A percentile compares a stretch with the other conserved stretches of the same genome.
Evolutionary conservation across 1,140 invertebrate genomes (phyloP).

Genomic region (Tetranychus urticae): DNA sequence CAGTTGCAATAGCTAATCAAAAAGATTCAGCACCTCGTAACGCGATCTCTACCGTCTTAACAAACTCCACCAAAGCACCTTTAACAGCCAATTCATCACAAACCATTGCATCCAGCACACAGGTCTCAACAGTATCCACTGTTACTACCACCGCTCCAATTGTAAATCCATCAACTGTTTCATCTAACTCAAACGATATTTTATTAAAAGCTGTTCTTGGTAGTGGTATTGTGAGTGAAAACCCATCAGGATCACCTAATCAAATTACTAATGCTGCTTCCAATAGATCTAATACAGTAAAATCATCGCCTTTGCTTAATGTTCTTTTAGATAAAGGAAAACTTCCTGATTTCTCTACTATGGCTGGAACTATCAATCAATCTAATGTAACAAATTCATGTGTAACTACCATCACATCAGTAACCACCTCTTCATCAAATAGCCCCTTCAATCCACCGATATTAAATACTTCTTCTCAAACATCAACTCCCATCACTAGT

Average conservation of each 20-base stretch:
- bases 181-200: background rate
- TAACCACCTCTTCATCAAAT: background rate
- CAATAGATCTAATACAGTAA: slow-evolving; percentile 4
- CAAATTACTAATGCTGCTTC: background rate
- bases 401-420: slow-evolving; percentile 5
- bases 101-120: background rate
- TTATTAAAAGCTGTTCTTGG: background rate
- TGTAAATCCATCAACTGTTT: background rate
- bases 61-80: background rate
- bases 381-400: slow-evolving; percentile 1
- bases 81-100: background rate
- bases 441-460: background rate
- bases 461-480: background rate
- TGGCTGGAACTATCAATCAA: background rate
- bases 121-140: background rate
- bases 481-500: background rate
- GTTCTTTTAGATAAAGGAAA: slow-evolving; percentile 15
- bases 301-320: slow-evolving; percentile 15
- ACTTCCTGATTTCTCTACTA: slow-evolving; percentile 7
- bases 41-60: background rate
- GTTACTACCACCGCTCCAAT: background rate
- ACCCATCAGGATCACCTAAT: background rate
- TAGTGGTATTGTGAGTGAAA: background rate
- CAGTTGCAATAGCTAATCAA: background rate
- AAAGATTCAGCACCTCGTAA: background rate